A percentile compares a stretch with the other conserved stretches of the same genome.
Conservation (phyloP, 2,888 invertebrate genomes). For the Eretmocerus hayati region DNA sequence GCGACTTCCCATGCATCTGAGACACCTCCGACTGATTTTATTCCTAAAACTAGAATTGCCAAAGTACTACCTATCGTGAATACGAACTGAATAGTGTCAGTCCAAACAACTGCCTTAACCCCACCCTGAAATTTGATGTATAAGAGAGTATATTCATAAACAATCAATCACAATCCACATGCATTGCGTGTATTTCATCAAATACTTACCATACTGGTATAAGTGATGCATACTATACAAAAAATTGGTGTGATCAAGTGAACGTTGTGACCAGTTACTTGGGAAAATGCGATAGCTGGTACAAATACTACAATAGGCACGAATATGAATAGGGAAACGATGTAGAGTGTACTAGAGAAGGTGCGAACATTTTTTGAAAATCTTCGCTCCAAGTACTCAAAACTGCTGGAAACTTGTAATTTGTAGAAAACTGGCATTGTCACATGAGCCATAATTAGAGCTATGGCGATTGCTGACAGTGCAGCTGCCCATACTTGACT, state of each 20-base stretch:
- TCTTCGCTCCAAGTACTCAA: conserved; percentile 61
- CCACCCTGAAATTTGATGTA: conserved; percentile 48
- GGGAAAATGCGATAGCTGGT: conserved; percentile 62
- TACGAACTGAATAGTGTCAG: conserved; percentile 55
- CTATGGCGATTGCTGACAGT: conserved; percentile 50
- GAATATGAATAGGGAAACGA: conserved; percentile 54
- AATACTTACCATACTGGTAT: conserved; percentile 61
- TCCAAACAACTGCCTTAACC: conserved; percentile 61
- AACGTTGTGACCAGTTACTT: conserved; percentile 64
- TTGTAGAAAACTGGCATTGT: conserved; percentile 64
- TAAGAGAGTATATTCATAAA: background rate
- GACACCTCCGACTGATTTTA: conserved; percentile 53
- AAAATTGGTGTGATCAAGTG: conserved; percentile 61
- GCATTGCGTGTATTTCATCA: background rate
- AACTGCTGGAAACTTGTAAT: conserved; percentile 63
- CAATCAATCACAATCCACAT: background rate
- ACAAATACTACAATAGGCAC: conserved; percentile 65
- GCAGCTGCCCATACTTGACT: conserved; percentile 55
- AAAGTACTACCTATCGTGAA: conserved; percentile 53
- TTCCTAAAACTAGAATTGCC: conserved; percentile 54
- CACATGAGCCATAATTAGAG: conserved; percentile 46
- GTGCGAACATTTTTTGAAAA: conserved; percentile 56
- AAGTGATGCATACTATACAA: conserved; percentile 67
- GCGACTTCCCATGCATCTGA: conserved; percentile 54
- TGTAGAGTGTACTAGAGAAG: conserved; percentile 56